These are phyloP conservation scores for Hormaphis cornu DNA, from an alignment of 1,140 invertebrate genomes.

Conservation along the genomic window DNA sequence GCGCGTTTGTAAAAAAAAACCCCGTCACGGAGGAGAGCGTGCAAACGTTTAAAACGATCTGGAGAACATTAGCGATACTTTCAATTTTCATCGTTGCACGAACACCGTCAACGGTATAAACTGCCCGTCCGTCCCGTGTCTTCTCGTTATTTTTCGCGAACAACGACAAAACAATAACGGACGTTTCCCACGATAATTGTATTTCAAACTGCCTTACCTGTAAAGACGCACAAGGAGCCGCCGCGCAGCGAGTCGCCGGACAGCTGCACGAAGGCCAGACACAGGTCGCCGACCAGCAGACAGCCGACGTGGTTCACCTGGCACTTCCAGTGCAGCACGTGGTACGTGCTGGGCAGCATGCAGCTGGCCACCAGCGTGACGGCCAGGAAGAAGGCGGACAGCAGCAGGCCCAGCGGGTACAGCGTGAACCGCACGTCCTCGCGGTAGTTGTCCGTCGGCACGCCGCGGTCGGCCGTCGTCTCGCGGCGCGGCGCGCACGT, in stretches of 20 bases:
- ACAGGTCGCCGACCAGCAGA: constrained; percentile 63
- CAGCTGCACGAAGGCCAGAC: constrained; percentile 64
- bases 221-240: constrained; percentile 49
- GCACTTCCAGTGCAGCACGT: constrained; percentile 73
- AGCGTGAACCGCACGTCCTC: constrained; percentile 53
- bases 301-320: constrained; percentile 73
- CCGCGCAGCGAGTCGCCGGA: constrained; percentile 47
- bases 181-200: background rate
- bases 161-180: background rate
- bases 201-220: constrained; percentile 50
- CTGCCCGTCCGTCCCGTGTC: too few relatives aligned
- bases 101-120: too few relatives aligned
- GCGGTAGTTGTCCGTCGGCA: constrained; percentile 39
- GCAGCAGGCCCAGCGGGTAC: constrained; percentile 62
- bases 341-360: constrained; percentile 65
- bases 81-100: too few relatives aligned
- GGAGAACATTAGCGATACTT: too few relatives aligned
- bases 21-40: too few relatives aligned
- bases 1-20: too few relatives aligned
- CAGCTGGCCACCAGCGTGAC: constrained; percentile 65
- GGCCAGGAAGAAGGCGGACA: constrained; percentile 65
- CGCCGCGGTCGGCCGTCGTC: constrained; percentile 45
- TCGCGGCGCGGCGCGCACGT: constrained; percentile 50
- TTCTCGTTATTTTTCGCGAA: too few relatives aligned
- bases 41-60: too few relatives aligned